These are phyloP conservation scores for Saturnia japonica DNA, from an alignment of 2,888 invertebrate species.

Conservation along the genomic window DNA sequence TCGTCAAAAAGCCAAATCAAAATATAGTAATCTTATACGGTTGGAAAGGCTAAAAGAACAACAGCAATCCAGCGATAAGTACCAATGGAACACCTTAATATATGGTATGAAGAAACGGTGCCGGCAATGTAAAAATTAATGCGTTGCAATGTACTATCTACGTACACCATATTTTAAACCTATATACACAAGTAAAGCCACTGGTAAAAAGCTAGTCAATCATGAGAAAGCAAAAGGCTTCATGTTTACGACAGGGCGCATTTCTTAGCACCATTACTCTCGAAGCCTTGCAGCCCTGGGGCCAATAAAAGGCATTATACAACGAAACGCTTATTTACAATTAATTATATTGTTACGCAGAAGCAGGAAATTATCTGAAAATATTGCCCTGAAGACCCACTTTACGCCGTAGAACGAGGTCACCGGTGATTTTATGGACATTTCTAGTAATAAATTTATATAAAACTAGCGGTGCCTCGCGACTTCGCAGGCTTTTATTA, in stretches of 20 bases:
- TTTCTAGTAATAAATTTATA: conserved; percentile 4
- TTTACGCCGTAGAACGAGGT: conserved; percentile 12
- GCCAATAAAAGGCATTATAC: conserved; percentile 18
- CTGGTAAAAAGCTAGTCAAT: neutral
- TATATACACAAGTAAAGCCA: neutral
- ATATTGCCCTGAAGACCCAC: conserved; percentile 1
- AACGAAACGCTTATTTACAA: conserved; percentile 19
- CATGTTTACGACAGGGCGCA: neutral
- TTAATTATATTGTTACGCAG: conserved; percentile 18
- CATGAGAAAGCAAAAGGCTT: neutral
- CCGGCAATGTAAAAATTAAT: no score
- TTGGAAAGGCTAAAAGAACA: no score
- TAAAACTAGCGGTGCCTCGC: neutral
- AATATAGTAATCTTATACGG: no score
- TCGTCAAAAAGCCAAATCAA: no score
- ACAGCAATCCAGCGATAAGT: no score
- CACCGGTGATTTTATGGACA: conserved; percentile 1
- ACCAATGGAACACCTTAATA: no score
- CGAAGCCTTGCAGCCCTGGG: neutral
- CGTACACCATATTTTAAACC: neutral
- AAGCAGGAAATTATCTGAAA: conserved; percentile 18
- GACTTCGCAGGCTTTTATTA: no score
- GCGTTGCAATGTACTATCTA: neutral
- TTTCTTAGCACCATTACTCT: neutral
- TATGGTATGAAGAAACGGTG: no score